Base-by-base conservation (phyloP, 2,888 invertebrate genomes). In the Tiliacea aurago region DNA sequence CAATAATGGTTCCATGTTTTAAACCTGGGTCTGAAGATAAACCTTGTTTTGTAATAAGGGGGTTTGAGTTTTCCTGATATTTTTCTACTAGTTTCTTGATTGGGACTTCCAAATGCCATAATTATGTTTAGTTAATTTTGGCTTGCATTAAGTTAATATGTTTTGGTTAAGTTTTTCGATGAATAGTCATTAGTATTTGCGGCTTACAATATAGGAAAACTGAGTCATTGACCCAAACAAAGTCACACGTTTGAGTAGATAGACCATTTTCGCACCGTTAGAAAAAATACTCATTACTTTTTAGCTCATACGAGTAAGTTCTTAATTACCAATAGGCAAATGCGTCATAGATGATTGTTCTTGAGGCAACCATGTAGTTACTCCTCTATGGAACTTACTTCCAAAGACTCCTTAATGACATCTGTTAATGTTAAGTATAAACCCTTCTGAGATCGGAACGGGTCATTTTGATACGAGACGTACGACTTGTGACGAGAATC, bases 151-250 rank as follows among this genome's bases (percentile, higher is more conserved):
- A 18, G 9, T 47, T 41, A 33, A 37, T 49, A 2, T 15, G 3
- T 58, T 63, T 41, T 33, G 15, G 47, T 47, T 18, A 11, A 23
- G 11, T 23, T 45, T 59, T 51, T 37, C 7, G 4, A 6, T 58
- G 43, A 51, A 51, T 18, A 37, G 20, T 41, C 11, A n/a, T 28
- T 37, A 15, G 0, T 41, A 11, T 28, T 62, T 56, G 9, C 49
- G 23, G 10, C 23, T 76, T 18, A 23, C 9, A n/a, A 43, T 28
- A 15, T 33, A 66, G 15, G 33, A 23, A 67, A n/a, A 47, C 10
- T 41, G 6, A 33, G 70, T 67, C 73, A 64, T 56, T 70, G 53
- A 70, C 63, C 20, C 4, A 56, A 70, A 55, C 59, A 70, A 70
- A 65, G 53, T 65, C 53, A 51, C 59, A 59, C 33, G 9, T 59